These are phyloP conservation scores for Melanotaenia trifasciata DNA, from an alignment of 2,797 vertebrate genomes.

Conservation along the genomic window DNA sequence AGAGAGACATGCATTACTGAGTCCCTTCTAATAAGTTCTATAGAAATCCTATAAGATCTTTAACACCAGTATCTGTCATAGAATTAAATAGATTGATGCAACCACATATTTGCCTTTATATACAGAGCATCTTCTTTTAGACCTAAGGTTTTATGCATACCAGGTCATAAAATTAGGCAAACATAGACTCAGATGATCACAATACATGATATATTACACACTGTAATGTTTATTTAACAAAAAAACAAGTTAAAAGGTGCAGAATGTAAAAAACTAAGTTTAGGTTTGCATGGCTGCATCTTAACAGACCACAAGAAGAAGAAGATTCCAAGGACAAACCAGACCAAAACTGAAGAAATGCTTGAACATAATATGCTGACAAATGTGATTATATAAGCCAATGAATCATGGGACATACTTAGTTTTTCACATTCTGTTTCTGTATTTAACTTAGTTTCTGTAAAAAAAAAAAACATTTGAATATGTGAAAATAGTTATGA, in stretches of 20 bases:
- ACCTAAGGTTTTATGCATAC: not conserved
- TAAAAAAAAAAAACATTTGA: too few species aligned
- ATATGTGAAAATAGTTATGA: not conserved
- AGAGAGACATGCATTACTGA: constrained; percentile 15
- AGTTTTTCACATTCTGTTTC: not conserved
- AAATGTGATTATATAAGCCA: not conserved
- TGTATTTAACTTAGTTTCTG: not conserved
- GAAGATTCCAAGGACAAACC: too few species aligned
- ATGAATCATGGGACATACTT: not conserved
- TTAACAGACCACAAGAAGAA: too few species aligned
- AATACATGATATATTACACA: not conserved
- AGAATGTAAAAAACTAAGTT: not conserved
- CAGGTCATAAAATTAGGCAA: not conserved
- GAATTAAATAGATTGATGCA: not conserved
- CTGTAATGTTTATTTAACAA: not conserved
- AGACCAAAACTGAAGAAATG: too few species aligned
- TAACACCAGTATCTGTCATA: not conserved
- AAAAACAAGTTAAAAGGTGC: not conserved
- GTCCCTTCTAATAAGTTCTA: constrained; percentile 23
- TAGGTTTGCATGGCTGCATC: too few species aligned
- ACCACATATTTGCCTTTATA: not conserved
- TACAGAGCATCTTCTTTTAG: not conserved
- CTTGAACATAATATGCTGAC: not conserved
- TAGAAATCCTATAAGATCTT: constrained; percentile 24
- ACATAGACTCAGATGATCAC: too few species aligned